phyloP scores from a whole-genome alignment of 1,140 invertebrate genomes.

The Adelges cooleyi region DNA sequence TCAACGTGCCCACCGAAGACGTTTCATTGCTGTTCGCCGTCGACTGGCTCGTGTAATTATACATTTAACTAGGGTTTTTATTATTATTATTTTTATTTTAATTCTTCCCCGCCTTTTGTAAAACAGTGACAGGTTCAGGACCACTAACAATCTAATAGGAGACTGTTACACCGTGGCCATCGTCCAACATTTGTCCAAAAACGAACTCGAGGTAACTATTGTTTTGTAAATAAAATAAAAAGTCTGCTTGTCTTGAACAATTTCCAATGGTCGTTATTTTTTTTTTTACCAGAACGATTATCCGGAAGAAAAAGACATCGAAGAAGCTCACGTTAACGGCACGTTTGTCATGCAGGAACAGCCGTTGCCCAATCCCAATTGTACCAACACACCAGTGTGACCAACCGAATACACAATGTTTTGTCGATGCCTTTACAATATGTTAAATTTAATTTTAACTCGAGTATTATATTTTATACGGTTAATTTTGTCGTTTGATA shows the following conservation, averaged over 20 bases:
- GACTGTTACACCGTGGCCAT: conserved; percentile 78
- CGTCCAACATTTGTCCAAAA: conserved; percentile 69
- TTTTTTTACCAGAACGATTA: not conserved
- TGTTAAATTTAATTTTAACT: too few species aligned
- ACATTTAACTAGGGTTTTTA: not conserved
- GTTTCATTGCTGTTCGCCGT: conserved; percentile 75
- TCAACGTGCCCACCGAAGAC: conserved; percentile 67
- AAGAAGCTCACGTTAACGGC: not conserved
- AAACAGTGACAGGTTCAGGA: conserved; percentile 67
- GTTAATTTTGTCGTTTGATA: too few species aligned
- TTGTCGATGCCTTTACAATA: too few species aligned
- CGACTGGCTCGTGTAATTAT: conserved; percentile 82
- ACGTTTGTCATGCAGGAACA: conserved; percentile 14
- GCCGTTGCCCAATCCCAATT: not conserved
- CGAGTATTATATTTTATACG: too few species aligned
- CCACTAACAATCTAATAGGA: conserved; percentile 77
- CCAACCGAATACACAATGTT: not conserved
- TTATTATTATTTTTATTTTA: not conserved
- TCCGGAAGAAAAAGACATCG: not conserved
- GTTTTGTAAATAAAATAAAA: too few species aligned
- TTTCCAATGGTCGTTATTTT: too few species aligned
- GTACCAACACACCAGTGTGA: conserved; percentile 16
- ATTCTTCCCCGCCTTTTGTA: too few species aligned
- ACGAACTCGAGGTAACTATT: conserved; percentile 46
- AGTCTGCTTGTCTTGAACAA: too few species aligned